phyloP scores from a whole-genome alignment of 2,888 invertebrate genomes.

The Cantharis nigra region DNA sequence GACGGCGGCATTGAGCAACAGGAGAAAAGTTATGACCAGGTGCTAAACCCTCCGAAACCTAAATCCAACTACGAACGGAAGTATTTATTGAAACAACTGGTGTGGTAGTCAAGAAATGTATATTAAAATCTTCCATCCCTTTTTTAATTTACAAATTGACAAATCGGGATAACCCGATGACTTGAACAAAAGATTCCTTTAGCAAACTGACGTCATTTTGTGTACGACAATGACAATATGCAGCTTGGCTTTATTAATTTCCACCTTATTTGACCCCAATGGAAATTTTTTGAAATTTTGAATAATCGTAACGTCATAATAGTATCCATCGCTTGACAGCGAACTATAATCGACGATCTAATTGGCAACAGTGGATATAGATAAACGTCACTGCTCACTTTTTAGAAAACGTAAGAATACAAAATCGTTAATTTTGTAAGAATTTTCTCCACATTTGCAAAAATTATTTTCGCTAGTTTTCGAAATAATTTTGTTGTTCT shows the following conservation, averaged over 20 bases:
- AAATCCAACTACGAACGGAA: conserved; percentile 18
- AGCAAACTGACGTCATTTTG: not conserved
- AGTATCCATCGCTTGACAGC: conserved; percentile 13
- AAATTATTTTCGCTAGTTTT: not conserved
- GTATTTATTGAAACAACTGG: conserved; percentile 25
- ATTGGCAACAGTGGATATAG: conserved; percentile 38
- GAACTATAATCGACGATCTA: conserved; percentile 22
- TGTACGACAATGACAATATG: not conserved
- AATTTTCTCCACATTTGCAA: not conserved
- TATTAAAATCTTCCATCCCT: not conserved
- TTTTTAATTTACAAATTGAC: not conserved
- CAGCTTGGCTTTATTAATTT: not conserved
- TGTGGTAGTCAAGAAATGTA: not conserved
- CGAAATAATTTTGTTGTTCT: not conserved
- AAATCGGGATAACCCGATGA: not conserved
- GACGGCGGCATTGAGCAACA: conserved; percentile 5
- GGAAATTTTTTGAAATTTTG: not conserved
- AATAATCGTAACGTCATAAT: conserved; percentile 1
- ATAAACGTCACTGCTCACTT: conserved; percentile 38
- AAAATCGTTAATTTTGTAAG: conserved; percentile 1
- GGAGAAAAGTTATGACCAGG: conserved; percentile 18
- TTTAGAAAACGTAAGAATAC: conserved; percentile 18
- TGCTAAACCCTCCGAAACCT: conserved; percentile 19
- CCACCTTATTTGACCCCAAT: not conserved
- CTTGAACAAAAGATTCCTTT: not conserved